Evolutionary conservation across 2,113 vertebrate genomes (phyloP).

Genomic region (Rissa tridactyla): DNA sequence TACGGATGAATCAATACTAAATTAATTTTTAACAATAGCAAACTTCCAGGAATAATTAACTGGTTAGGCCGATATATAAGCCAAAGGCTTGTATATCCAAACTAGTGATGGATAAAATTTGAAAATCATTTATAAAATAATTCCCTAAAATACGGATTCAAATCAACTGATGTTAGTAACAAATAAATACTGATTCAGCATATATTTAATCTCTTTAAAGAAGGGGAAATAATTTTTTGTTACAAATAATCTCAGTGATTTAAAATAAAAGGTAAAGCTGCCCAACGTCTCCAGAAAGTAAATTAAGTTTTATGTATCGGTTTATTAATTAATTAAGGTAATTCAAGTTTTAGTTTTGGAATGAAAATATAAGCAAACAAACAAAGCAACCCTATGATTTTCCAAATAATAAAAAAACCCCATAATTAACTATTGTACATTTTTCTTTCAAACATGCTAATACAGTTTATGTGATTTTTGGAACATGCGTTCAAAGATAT

Average conservation of each 20-base stretch:
- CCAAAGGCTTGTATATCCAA: background rate
- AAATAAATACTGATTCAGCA: background rate
- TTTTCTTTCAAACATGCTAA: background rate
- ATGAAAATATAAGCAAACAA: background rate
- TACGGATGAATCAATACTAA: background rate
- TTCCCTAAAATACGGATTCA: background rate
- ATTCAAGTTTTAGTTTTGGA: background rate
- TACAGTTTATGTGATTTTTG: background rate
- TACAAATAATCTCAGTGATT: background rate
- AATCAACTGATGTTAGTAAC: background rate
- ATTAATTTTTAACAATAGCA: slow-evolving; percentile 19
- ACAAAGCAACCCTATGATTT: background rate
- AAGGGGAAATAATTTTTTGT: background rate
- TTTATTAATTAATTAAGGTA: background rate
- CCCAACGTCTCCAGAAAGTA: background rate
- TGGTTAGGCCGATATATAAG: background rate
- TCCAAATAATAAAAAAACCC: background rate
- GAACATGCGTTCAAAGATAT: background rate
- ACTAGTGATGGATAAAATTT: background rate
- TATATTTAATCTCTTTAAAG: background rate
- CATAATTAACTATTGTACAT: background rate
- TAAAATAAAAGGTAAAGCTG: background rate
- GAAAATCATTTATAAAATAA: background rate
- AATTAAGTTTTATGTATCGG: background rate
- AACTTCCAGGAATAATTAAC: background rate